A percentile compares a stretch with the other conserved stretches of the same genome.
These are phyloP conservation scores for Acanthiza pusilla DNA, from an alignment of 2,797 vertebrate genomes.

Conservation along the genomic window DNA sequence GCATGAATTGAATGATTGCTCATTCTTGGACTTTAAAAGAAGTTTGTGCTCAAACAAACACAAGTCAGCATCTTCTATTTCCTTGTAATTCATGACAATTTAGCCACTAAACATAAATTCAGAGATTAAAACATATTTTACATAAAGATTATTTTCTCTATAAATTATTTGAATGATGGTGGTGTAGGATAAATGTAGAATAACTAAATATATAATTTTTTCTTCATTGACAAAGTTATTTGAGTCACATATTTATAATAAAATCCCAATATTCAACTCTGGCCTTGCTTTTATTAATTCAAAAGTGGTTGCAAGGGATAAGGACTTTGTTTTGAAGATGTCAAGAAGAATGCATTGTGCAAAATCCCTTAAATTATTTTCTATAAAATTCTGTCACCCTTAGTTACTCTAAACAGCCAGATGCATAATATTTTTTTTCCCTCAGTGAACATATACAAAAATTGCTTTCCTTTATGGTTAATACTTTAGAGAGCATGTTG, in stretches of 20 bases:
- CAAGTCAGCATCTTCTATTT: constrained; percentile 6
- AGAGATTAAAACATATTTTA: constrained; percentile 9
- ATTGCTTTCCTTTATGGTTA: neutral
- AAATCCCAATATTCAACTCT: neutral
- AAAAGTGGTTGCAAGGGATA: neutral
- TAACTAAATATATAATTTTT: neutral
- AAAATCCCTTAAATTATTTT: neutral
- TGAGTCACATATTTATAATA: neutral
- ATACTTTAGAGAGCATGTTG: neutral
- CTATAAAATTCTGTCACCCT: neutral
- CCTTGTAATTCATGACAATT: constrained; percentile 47
- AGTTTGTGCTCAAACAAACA: constrained; percentile 24
- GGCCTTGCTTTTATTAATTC: neutral
- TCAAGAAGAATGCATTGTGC: neutral
- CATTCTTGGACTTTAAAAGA: neutral
- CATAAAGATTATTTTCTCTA: constrained; percentile 10
- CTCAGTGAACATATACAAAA: neutral
- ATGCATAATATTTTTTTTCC: neutral
- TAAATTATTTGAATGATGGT: neutral
- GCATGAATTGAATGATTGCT: neutral
- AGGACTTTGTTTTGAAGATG: neutral
- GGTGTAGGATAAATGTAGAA: neutral
- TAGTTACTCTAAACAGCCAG: neutral
- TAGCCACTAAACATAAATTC: neutral
- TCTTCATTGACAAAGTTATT: neutral